Percentiles rank a stretch among this genome's conserved stretches.
Conservation (phyloP, 2,888 invertebrate genomes). For the Drosophila antonietae region DNA sequence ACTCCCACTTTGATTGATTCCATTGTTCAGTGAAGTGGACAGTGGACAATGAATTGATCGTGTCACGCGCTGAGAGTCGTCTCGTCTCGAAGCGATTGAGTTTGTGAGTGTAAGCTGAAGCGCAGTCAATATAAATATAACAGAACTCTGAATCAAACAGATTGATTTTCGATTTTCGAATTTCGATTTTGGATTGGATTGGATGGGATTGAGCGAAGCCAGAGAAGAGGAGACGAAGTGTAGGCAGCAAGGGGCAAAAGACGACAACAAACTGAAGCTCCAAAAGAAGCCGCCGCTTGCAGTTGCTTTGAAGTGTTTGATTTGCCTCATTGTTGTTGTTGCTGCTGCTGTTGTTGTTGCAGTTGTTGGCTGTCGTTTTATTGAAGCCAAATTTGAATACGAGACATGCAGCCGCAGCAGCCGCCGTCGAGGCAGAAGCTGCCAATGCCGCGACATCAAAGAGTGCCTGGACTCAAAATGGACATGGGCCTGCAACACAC, state of each 20-base stretch:
- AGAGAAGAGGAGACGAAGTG: slow-evolving; percentile 10
- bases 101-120: slow-evolving; percentile 17
- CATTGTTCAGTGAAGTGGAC: slow-evolving; percentile 23
- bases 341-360: slow-evolving; percentile 43
- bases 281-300: slow-evolving; percentile 71
- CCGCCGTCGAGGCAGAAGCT: slow-evolving; percentile 45
- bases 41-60: slow-evolving; percentile 21
- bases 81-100: neutral
- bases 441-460: slow-evolving; percentile 76
- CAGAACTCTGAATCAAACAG: slow-evolving; percentile 67
- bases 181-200: too few relatives aligned
- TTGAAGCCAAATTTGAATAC: slow-evolving; percentile 81
- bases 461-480: slow-evolving; percentile 79
- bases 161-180: slow-evolving; percentile 48
- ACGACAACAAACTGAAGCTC: slow-evolving; percentile 18
- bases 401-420: slow-evolving; percentile 60
- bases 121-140: slow-evolving; percentile 66
- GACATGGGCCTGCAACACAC: slow-evolving; percentile 77
- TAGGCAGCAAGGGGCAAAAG: neutral
- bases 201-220: slow-evolving; percentile 2
- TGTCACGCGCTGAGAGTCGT: slow-evolving; percentile 38
- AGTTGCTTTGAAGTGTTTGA: slow-evolving; percentile 77
- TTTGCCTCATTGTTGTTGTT: slow-evolving; percentile 59
- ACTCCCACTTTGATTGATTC: slow-evolving; percentile 43
- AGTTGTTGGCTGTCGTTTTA: slow-evolving; percentile 76